Base-by-base conservation (phyloP, 2,113 vertebrate species). In the Mirounga angustirostris region DNA sequence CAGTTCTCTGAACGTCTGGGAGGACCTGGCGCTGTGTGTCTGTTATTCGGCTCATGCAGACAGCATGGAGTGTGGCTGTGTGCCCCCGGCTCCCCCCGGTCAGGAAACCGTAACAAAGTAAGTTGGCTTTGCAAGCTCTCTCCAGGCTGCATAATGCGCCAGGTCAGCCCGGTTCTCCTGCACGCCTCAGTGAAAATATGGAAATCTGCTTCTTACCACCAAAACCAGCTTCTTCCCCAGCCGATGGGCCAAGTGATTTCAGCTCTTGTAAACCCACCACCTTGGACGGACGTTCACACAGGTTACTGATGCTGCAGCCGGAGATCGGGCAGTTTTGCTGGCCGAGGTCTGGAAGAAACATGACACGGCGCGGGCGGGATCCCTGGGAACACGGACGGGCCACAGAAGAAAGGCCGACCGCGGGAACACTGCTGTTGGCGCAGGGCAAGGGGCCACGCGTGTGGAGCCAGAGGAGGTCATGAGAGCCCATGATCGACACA, bases 251-350 rank as follows among this genome's bases (percentile, higher is more conserved):
- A 7, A 15, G 73, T 3, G 13, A 9, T 24, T 3, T 46, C 73
- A 46, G 73, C 43, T 24, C n/a, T 21, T 3, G 13, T 28, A 8
- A 28, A 76, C 73, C 73, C 24, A 8, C 21, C 24, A 14, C 6
- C 43, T 30, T 1, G 2, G 24, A 43, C 7, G 2, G 22, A 50
- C 5, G 0, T 4, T 28, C 26, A 2, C 43, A 50, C 74, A 3
- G 43, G 5, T 6, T 9, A 22, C 19, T 1, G 63, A 16, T 3
- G 36, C 71, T 13, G 36, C 71, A 24, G 71, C 71, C 19, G 2
- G 11, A 24, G 36, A 7, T 7, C 2, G 11, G 11, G 69, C 36
- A 4, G 69, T 12, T 19, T 24, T 22, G 71, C 12, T 4, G 13
- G 26, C 43, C 14, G 3, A 50, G 7, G 9, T 18, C 43, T 16